Evolutionary conservation across 2,797 vertebrate genomes (phyloP).

Genomic region (Syndactyla subalaris): DNA sequence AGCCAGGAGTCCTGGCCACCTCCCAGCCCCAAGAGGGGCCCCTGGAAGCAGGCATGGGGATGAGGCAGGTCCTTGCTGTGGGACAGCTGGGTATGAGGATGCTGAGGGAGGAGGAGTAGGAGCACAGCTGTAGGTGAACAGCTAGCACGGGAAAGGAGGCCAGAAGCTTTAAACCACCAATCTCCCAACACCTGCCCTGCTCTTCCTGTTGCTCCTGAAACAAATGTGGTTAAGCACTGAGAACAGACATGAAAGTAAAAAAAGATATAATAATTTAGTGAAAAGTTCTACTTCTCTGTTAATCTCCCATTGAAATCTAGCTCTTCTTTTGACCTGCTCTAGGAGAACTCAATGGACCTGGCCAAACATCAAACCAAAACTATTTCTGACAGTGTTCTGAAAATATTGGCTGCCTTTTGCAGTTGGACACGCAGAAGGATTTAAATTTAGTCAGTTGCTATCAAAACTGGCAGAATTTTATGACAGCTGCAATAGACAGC

Average conservation of each 20-base stretch:
- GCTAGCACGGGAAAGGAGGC: background rate
- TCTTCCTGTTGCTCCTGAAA: background rate
- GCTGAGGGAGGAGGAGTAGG: fast-evolving
- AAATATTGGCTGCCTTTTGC: background rate
- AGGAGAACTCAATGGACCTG: background rate
- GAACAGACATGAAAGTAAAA: background rate
- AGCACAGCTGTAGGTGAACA: background rate
- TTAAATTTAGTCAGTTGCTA: background rate
- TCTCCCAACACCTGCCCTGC: background rate
- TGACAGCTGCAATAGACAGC: background rate
- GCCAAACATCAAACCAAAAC: background rate
- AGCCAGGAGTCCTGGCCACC: background rate
- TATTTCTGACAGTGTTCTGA: background rate
- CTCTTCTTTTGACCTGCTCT: background rate
- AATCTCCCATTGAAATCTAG: background rate
- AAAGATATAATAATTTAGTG: background rate
- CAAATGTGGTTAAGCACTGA: background rate
- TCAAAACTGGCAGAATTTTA: background rate
- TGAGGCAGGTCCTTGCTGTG: fast-evolving
- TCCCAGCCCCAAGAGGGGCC: background rate
- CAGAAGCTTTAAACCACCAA: background rate
- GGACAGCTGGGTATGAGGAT: background rate
- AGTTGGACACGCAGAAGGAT: background rate
- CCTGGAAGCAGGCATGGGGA: background rate
- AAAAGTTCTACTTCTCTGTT: background rate